Conservation (phyloP, 2,113 vertebrate species). For the Phyllopteryx taeniolatus region DNA sequence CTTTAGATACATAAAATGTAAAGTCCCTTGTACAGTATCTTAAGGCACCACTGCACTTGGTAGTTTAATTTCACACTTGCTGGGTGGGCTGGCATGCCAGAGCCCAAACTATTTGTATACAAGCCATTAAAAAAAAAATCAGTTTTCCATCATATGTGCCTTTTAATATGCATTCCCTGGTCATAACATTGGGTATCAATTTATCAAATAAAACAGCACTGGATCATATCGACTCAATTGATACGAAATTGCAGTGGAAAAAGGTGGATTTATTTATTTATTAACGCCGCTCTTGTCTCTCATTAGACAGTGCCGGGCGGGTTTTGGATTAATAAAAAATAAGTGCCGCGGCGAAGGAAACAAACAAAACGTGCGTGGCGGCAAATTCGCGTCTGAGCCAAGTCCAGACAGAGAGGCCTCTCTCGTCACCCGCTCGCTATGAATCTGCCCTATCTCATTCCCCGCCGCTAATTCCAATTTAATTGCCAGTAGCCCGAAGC, state of each 20-base stretch:
- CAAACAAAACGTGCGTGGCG: constrained; percentile 35
- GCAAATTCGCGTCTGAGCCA: constrained; percentile 43
- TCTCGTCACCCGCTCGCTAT: constrained; percentile 81
- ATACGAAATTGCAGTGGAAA: background rate
- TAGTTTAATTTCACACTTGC: background rate
- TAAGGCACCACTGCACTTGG: no score
- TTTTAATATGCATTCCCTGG: background rate
- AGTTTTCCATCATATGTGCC: background rate
- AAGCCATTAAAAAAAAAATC: background rate
- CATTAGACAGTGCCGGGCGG: background rate
- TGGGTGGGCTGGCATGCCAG: background rate
- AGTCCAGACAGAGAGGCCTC: constrained; percentile 56
- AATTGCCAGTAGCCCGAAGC: constrained; percentile 99
- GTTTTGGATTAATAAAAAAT: constrained; percentile 1
- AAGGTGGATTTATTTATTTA: background rate
- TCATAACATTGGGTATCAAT: background rate
- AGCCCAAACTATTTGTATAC: background rate
- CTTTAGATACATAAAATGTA: no score
- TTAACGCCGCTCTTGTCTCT: background rate
- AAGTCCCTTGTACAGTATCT: no score
- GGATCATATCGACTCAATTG: background rate
- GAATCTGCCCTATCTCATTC: constrained; percentile 99
- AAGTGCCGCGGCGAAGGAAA: constrained; percentile 16
- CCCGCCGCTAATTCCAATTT: constrained; percentile 99
- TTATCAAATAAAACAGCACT: background rate